Conservation (phyloP, 2,888 invertebrate genomes). For the Apodemia duryi region DNA sequence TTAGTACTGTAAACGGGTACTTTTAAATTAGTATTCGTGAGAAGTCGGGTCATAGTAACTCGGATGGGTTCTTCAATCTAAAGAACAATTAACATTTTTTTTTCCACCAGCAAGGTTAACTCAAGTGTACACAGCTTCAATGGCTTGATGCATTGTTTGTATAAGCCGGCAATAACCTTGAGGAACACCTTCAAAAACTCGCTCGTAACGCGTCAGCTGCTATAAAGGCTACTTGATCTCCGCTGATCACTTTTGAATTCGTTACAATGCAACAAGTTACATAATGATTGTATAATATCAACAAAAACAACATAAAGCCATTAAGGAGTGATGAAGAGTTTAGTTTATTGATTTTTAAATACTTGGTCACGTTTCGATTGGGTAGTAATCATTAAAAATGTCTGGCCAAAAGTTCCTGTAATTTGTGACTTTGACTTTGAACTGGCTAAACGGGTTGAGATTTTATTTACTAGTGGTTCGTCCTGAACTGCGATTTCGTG, state of each 20-base stretch:
- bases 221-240: constrained; percentile 29
- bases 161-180: constrained; percentile 24
- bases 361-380: too few relatives aligned
- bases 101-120: neutral
- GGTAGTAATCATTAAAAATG: too few relatives aligned
- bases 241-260: constrained; percentile 4
- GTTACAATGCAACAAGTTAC: constrained; percentile 7
- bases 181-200: constrained; percentile 29
- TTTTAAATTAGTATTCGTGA: too few relatives aligned
- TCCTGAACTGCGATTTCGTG: too few relatives aligned
- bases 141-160: constrained; percentile 10
- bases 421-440: too few relatives aligned
- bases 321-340: neutral
- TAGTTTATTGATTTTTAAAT: too few relatives aligned
- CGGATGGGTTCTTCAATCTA: neutral
- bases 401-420: too few relatives aligned
- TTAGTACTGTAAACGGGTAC: too few relatives aligned
- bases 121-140: constrained; percentile 19
- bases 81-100: neutral
- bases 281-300: neutral
- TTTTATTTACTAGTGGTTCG: neutral
- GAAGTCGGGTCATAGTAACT: too few relatives aligned
- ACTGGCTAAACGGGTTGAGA: neutral
- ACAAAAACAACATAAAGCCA: neutral
- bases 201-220: constrained; percentile 32